phyloP scores from a whole-genome alignment of 1,140 invertebrate genomes.

The Papilio glaucus region DNA sequence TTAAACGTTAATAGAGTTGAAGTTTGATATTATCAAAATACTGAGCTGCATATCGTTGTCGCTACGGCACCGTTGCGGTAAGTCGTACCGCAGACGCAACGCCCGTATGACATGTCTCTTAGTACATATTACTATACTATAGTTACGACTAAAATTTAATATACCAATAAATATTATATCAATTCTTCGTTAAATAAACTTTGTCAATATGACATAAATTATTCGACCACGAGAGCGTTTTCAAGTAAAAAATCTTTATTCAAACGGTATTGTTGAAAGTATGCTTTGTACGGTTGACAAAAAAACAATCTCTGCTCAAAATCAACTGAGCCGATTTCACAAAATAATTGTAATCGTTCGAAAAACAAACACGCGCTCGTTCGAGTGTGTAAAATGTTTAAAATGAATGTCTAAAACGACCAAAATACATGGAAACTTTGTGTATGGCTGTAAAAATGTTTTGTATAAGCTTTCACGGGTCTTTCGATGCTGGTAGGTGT shows the following conservation, averaged over 20 bases:
- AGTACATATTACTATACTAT: too few species aligned
- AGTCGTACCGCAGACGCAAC: too few species aligned
- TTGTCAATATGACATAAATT: neutral
- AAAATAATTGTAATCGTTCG: conserved; percentile 42
- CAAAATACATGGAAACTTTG: conserved; percentile 11
- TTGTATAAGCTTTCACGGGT: conserved; percentile 24
- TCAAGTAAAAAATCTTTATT: neutral
- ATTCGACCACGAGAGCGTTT: neutral
- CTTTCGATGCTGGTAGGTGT: conserved; percentile 34
- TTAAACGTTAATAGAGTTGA: too few species aligned
- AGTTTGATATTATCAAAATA: too few species aligned
- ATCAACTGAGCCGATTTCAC: conserved; percentile 39
- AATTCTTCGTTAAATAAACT: too few species aligned
- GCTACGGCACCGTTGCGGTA: too few species aligned
- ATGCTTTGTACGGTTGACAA: neutral
- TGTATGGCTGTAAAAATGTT: conserved; percentile 9
- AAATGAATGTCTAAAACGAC: conserved; percentile 36
- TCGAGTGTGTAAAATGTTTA: conserved; percentile 40
- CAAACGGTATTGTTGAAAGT: neutral
- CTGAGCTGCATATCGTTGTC: too few species aligned
- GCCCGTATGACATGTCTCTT: too few species aligned
- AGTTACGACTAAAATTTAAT: too few species aligned
- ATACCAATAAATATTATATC: too few species aligned
- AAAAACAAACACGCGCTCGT: conserved; percentile 40
- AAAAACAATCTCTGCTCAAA: conserved; percentile 34